Conservation (phyloP, 2,113 vertebrate species). For the Chauna torquata region DNA sequence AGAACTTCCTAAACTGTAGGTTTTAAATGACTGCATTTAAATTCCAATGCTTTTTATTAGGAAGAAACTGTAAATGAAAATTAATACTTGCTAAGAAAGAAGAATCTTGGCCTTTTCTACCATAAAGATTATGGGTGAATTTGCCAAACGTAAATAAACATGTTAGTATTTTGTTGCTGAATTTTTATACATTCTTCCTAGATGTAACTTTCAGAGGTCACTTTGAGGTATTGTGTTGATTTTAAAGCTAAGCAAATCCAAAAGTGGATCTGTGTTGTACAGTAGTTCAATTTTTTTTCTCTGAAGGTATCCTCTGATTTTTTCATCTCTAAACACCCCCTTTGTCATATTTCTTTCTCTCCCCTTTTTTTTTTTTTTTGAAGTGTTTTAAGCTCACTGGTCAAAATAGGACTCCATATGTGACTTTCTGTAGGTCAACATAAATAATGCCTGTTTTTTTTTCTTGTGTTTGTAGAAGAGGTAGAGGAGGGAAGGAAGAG, state of each 20-base stretch:
- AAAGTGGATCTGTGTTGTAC: not conserved
- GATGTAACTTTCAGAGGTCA: not conserved
- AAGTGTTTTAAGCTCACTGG: not conserved
- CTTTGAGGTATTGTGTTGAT: not conserved
- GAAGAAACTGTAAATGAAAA: not conserved
- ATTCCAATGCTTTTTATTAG: not conserved
- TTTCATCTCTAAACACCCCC: not conserved
- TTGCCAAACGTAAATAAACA: not conserved
- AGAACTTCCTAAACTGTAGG: not conserved
- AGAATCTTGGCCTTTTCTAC: not conserved
- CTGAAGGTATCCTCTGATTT: not conserved
- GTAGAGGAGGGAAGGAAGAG: conserved; percentile 34
- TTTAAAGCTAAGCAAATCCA: not conserved
- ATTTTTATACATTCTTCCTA: not conserved
- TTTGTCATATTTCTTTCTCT: not conserved
- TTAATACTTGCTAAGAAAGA: not conserved
- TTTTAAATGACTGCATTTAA: not conserved
- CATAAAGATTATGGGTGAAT: not conserved
- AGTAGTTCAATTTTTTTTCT: not conserved
- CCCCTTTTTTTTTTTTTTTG: not conserved
- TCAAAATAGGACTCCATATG: not conserved
- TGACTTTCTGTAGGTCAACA: not conserved
- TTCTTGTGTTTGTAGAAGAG: conserved; percentile 52
- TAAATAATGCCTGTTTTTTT: not conserved
- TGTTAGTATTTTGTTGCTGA: not conserved